Evolutionary conservation across 2,888 invertebrate genomes (phyloP), one percentile per base, ranked within the genome.

Genomic region (Hyposoter didymator): DNA sequence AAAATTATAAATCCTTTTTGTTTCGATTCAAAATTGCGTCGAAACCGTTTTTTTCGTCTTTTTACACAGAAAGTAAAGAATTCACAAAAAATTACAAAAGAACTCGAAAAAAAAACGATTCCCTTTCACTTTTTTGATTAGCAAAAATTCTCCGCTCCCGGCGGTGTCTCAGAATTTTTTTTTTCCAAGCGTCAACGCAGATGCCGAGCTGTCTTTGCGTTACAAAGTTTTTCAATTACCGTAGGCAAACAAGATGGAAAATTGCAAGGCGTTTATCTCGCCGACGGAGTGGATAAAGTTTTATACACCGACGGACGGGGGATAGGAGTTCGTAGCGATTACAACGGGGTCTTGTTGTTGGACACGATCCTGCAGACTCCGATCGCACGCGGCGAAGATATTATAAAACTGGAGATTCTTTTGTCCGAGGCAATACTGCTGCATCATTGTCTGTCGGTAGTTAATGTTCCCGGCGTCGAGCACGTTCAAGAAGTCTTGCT

Each of bases 321-420:
- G 87, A 95, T 98, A 89, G 98, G 98, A 88, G 96, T 98, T 86
- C 96, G 99, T 84, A 97, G 97, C 80, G 98, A 98, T 94, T 97
- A 98, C 94, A 98, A 98, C 95, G 98, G 98, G 86, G 98, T 98
- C 78, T 95, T 99, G 76, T 95, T 99, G 82, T 95, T 99, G 90
- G 98, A 98, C 93, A 98, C 98, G 75, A 97, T 98, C 90, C 95
- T 99, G 84, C 98, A 99, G 94, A 96, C 97, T 86, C 97, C 98
- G 74, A 95, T 98, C 86, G 94, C 95, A 74, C 96, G 96, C 90
- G 95, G 96, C 75, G 97, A 98, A 90, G 97, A 97, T 92, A 94
- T 96, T 90, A 96, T 98, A 89, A 97, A 96, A 93, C 94, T 98
- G 89, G 98, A 99, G 94, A 95, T 99, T 88, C 96, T 98, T 79